phyloP scores from a whole-genome alignment of 2,888 invertebrate species.

The Drosophila subquinaria region DNA sequence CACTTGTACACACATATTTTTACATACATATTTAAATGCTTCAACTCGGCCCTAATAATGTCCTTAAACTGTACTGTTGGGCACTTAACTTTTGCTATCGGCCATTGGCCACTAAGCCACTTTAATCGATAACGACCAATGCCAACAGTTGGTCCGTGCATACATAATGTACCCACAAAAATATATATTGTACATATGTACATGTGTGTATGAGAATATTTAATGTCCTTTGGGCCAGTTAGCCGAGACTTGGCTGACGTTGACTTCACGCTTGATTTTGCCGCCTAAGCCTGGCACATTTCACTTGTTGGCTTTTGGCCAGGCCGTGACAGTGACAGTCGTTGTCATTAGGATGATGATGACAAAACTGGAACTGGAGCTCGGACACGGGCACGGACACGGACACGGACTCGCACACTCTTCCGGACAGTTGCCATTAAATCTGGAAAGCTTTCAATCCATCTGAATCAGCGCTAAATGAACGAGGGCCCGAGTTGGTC shows the following conservation, averaged over 20 bases:
- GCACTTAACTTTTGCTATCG: conserved; percentile 56
- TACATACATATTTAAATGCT: conserved; percentile 7
- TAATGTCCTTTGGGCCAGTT: conserved; percentile 54
- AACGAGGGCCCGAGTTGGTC: conserved; percentile 30
- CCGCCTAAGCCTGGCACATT: conserved; percentile 40
- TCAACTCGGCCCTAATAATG: conserved; percentile 49
- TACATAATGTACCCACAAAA: conserved; percentile 14
- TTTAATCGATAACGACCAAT: conserved; percentile 68
- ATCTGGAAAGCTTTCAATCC: conserved; percentile 52
- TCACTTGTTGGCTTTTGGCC: conserved; percentile 30
- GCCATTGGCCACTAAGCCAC: conserved; percentile 46
- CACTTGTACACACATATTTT: neutral
- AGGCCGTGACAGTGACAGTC: conserved; percentile 29
- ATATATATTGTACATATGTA: conserved; percentile 11
- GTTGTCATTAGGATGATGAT: conserved; percentile 45
- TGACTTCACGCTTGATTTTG: conserved; percentile 72
- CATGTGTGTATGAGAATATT: conserved; percentile 60
- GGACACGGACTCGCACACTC: conserved; percentile 7
- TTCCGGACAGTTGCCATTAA: conserved; percentile 61
- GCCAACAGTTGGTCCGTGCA: conserved; percentile 56
- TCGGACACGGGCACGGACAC: neutral
- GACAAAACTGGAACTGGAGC: conserved; percentile 12
- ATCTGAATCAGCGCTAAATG: conserved; percentile 62
- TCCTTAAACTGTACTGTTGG: conserved; percentile 59
- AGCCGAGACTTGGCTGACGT: conserved; percentile 54